phyloP scores from a whole-genome alignment of 2,113 vertebrate genomes.

The Paraplagusia blochii region DNA sequence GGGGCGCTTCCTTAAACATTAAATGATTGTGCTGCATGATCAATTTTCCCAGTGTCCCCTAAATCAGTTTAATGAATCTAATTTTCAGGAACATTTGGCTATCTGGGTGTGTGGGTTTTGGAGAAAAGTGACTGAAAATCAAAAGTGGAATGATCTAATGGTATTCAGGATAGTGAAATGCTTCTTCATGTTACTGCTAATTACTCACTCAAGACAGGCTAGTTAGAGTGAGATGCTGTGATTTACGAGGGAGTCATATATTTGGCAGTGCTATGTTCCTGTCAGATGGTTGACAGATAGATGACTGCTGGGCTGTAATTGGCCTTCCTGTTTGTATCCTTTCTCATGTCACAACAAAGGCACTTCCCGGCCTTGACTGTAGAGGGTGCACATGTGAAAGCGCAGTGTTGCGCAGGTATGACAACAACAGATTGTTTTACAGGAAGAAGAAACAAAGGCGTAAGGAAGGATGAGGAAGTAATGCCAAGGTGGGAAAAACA shows the following conservation, averaged over 20 bases:
- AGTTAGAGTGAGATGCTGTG: slow-evolving; percentile 69
- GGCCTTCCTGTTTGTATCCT: slow-evolving; percentile 72
- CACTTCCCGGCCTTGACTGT: slow-evolving; percentile 42
- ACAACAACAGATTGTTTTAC: slow-evolving; percentile 27
- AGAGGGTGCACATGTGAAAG: slow-evolving; percentile 57
- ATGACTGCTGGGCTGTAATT: slow-evolving; percentile 68
- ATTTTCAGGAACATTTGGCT: slow-evolving; percentile 73
- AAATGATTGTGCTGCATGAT: slow-evolving; percentile 74
- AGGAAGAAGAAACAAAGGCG: slow-evolving; percentile 47
- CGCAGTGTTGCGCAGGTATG: slow-evolving; percentile 2
- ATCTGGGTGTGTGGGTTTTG: slow-evolving; percentile 68
- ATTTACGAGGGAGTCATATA: slow-evolving; percentile 68
- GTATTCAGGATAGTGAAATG: slow-evolving; percentile 62
- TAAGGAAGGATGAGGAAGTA: slow-evolving; percentile 32
- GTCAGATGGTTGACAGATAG: slow-evolving; percentile 72
- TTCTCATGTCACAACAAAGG: slow-evolving; percentile 60
- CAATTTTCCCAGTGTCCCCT: slow-evolving; percentile 71
- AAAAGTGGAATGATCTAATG: slow-evolving; percentile 73
- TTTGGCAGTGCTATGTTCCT: slow-evolving; percentile 69
- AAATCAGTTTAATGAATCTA: slow-evolving; percentile 73
- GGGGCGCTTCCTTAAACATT: slow-evolving; percentile 69
- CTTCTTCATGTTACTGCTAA: slow-evolving; percentile 69
- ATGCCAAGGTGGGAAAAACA: slow-evolving; percentile 7
- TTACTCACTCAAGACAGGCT: slow-evolving; percentile 70
- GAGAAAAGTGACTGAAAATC: slow-evolving; percentile 72